Base-by-base conservation (phyloP, 2,888 invertebrate species). In the Euphydryas editha region DNA sequence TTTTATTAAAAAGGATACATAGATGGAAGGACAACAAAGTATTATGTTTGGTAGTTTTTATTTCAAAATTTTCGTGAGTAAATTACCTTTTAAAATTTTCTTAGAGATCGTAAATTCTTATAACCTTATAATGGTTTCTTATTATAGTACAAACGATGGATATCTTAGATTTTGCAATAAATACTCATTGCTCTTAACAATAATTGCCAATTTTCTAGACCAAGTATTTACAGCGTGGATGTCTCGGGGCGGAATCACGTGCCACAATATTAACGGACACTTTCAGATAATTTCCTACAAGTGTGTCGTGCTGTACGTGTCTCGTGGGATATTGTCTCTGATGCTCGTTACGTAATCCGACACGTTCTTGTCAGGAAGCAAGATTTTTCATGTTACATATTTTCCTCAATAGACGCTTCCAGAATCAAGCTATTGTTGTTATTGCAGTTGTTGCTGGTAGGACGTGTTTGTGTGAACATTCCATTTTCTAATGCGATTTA, bases 251-350 rank as follows among this genome's bases (percentile, higher is more conserved):
- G 20, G 44, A 21, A 36, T 44, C 62, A 66, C 66, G 62, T 61
- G 18, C 46, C 56, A 56, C 44, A 59, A 65, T 73, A 72, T 71
- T 72, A 75, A 72, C 71, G 60, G 66, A 63, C 21, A 47, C 62
- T 47, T 36, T 39, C 65, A 51, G 68, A 72, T 75, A 75, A 71
- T 73, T 68, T 62, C 61, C 65, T 57, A 65, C 71, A 73, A 70
- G 68, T 73, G 68, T 72, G 69, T 67, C 65, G 54, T 59, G 36
- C 42, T 18, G 54, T 63, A 73, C 75, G 73, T 73, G 73, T 64
- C 65, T 64, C 59, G 67, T 58, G 20, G 36, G 58, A 64, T 67
- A 71, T 69, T 69, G 65, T 51, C n/a, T 51, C 49, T 51, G 49
- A 24, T 51, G 60, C 67, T 67, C 46, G 46, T 42, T 36, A n/a